phyloP scores from a whole-genome alignment of 2,888 invertebrate species.

The Dasysyrphus albostriatus region DNA sequence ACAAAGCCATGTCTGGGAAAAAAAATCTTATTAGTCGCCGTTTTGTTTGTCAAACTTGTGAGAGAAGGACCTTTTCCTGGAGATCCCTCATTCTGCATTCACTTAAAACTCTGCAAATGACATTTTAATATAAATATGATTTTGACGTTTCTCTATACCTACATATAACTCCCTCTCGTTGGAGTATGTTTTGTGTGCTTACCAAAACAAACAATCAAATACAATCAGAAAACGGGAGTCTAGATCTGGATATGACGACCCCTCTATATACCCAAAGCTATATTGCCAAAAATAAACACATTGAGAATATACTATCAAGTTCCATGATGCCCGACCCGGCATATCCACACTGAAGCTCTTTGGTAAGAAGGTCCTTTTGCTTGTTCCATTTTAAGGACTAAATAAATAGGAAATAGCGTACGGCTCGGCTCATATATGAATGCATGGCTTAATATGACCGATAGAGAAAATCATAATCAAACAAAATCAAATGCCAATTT shows the following conservation, averaged over 20 bases:
- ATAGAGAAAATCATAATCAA: slow-evolving; percentile 72
- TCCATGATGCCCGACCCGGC: slow-evolving; percentile 8
- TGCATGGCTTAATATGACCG: slow-evolving; percentile 69
- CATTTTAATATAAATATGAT: slow-evolving; percentile 74
- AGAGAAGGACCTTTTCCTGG: neutral
- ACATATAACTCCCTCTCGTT: neutral
- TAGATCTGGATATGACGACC: slow-evolving; percentile 2
- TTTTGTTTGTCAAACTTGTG: slow-evolving; percentile 22
- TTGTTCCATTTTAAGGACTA: slow-evolving; percentile 63
- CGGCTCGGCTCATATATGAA: slow-evolving; percentile 42
- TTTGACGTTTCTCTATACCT: slow-evolving; percentile 29
- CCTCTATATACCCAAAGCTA: slow-evolving; percentile 14
- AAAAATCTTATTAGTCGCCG: slow-evolving; percentile 19
- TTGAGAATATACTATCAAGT: slow-evolving; percentile 45
- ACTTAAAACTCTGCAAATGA: slow-evolving; percentile 61
- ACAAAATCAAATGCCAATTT: slow-evolving; percentile 76
- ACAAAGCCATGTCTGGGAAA: neutral
- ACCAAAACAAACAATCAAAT: slow-evolving; percentile 68
- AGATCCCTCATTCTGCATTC: slow-evolving; percentile 41
- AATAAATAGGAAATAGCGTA: slow-evolving; percentile 70
- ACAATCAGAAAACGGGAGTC: slow-evolving; percentile 50
- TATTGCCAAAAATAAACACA: slow-evolving; percentile 60
- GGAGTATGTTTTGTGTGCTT: slow-evolving; percentile 45
- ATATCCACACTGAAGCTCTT: neutral
- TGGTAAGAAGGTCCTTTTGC: slow-evolving; percentile 20